These are phyloP conservation scores for Mobula hypostoma DNA, from an alignment of 2,113 vertebrate species.

Conservation along the genomic window DNA sequence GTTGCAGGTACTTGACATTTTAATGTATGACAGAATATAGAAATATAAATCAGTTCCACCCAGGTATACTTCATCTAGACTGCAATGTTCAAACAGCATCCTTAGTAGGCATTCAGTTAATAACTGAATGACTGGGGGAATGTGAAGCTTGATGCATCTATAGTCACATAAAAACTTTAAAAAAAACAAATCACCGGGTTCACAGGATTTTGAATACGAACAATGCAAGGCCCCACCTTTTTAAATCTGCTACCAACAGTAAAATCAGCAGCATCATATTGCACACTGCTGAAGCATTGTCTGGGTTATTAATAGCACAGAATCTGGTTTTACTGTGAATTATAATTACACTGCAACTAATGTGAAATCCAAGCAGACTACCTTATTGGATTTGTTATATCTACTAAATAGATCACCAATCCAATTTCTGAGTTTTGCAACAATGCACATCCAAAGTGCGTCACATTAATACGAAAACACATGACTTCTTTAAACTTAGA, in stretches of 20 bases:
- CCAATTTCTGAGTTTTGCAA: constrained; percentile 10
- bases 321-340: background rate
- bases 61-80: background rate
- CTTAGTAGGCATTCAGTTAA: background rate
- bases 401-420: background rate
- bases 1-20: background rate
- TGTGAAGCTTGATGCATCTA: background rate
- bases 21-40: background rate
- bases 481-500: background rate
- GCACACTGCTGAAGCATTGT: background rate
- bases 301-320: background rate
- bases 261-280: background rate
- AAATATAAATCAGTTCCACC: background rate
- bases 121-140: background rate
- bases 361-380: background rate
- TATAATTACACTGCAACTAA: background rate
- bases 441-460: background rate
- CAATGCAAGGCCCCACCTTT: background rate
- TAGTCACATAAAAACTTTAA: background rate
- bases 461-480: background rate
- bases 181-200: background rate
- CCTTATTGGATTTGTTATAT: background rate
- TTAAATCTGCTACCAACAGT: background rate
- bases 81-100: background rate
- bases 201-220: background rate